Percentiles rank a stretch among this genome's conserved stretches.
These are phyloP conservation scores for Edolisoma coerulescens DNA, from an alignment of 2,113 vertebrate species.

Conservation along the genomic window DNA sequence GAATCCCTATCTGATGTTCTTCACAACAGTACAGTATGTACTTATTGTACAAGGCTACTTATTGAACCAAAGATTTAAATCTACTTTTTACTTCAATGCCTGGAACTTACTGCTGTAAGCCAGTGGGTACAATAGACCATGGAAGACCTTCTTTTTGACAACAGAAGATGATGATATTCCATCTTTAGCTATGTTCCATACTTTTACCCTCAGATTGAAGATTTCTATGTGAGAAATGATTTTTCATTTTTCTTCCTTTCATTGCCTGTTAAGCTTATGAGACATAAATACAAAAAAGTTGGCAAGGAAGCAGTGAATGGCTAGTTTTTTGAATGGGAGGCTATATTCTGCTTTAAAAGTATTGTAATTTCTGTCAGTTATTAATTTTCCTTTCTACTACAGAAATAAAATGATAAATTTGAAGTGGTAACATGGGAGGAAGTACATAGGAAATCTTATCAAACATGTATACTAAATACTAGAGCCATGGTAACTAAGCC, in stretches of 20 bases:
- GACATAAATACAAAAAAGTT: rapidly evolving
- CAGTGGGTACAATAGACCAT: rapidly evolving
- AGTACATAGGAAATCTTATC: not conserved
- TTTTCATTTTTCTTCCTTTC: not conserved
- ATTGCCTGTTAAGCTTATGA: not conserved
- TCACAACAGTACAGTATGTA: not conserved
- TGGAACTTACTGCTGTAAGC: not conserved
- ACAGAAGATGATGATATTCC: not conserved
- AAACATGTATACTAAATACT: not conserved
- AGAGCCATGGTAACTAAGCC: not conserved
- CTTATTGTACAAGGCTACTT: not conserved
- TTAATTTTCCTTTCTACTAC: not conserved
- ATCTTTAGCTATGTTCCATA: not conserved
- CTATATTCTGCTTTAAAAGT: not conserved
- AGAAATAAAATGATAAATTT: not conserved
- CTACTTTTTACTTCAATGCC: not conserved
- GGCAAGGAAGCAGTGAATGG: not conserved
- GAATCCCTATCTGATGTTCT: not conserved
- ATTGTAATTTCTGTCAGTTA: not conserved
- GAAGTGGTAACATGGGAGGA: not conserved
- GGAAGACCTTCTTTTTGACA: not conserved
- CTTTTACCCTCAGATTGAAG: not conserved
- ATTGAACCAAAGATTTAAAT: not conserved
- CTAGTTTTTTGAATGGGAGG: not conserved
- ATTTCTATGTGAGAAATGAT: not conserved